Evolutionary conservation across 2,113 vertebrate genomes (phyloP).

Genomic region (Daphoenositta chrysoptera): DNA sequence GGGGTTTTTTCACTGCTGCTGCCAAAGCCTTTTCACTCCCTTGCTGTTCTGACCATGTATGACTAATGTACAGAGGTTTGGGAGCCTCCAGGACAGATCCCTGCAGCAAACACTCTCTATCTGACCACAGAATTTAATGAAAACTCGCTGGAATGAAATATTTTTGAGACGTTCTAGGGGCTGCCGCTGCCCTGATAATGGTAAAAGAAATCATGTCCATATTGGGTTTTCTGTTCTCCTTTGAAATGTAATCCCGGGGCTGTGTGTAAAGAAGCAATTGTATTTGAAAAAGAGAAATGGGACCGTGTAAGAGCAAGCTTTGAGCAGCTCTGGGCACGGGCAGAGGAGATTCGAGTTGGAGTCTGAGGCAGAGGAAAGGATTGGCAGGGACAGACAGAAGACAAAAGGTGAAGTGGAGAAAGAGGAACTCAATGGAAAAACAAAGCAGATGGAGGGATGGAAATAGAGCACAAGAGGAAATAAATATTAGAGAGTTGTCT

Average conservation of each 20-base stretch:
- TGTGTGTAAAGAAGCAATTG: constrained; percentile 22
- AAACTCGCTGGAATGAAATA: background rate
- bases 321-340: background rate
- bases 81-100: background rate
- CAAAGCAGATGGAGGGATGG: background rate
- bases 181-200: background rate
- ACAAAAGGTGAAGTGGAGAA: background rate
- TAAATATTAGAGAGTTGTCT: background rate
- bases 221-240: constrained; percentile 11
- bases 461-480: background rate
- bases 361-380: background rate
- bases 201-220: background rate
- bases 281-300: constrained; percentile 1
- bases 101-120: background rate
- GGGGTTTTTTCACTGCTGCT: background rate
- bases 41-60: background rate
- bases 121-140: background rate
- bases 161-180: background rate
- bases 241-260: constrained; percentile 14
- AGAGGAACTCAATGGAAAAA: background rate
- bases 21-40: background rate
- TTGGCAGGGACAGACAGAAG: background rate
- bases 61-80: background rate
- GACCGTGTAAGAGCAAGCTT: background rate
- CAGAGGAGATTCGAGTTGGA: background rate